These are phyloP conservation scores for Bathynomus jamesi DNA, from an alignment of 1,140 invertebrate genomes.

Conservation along the genomic window DNA sequence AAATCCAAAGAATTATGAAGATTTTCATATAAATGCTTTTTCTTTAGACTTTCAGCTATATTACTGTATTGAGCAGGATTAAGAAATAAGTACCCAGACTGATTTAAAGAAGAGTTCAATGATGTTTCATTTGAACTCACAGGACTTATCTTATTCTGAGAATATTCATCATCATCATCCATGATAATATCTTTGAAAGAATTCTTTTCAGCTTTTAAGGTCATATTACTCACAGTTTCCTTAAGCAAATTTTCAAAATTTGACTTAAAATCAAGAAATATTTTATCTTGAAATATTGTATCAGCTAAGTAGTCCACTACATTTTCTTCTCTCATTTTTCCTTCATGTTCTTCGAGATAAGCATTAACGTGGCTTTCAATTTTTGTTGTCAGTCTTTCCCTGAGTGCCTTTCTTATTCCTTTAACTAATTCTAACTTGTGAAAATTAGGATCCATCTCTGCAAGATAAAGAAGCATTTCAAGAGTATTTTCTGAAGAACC, in stretches of 20 bases:
- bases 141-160: slow-evolving; percentile 16
- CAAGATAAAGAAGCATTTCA: slow-evolving; percentile 30
- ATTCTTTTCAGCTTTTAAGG: slow-evolving; percentile 26
- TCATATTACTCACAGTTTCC: slow-evolving; percentile 15
- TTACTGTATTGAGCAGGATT: slow-evolving; percentile 28
- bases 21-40: slow-evolving; percentile 16
- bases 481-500: slow-evolving; percentile 31
- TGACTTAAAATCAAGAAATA: slow-evolving; percentile 16
- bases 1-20: slow-evolving; percentile 23
- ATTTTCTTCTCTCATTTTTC: slow-evolving; percentile 31
- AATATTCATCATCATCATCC: slow-evolving; percentile 17
- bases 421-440: slow-evolving; percentile 32
- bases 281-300: slow-evolving; percentile 8
- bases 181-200: slow-evolving; percentile 26
- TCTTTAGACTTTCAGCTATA: slow-evolving; percentile 17
- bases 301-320: slow-evolving; percentile 21
- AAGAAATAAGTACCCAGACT: slow-evolving; percentile 31
- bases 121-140: slow-evolving; percentile 29
- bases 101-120: slow-evolving; percentile 33
- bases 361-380: slow-evolving; percentile 22
- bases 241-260: slow-evolving; percentile 16
- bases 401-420: slow-evolving; percentile 16
- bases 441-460: slow-evolving; percentile 34
- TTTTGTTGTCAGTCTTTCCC: slow-evolving; percentile 8
- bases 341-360: slow-evolving; percentile 25